phyloP scores from a whole-genome alignment of 2,113 vertebrate genomes.

The Cariama cristata region DNA sequence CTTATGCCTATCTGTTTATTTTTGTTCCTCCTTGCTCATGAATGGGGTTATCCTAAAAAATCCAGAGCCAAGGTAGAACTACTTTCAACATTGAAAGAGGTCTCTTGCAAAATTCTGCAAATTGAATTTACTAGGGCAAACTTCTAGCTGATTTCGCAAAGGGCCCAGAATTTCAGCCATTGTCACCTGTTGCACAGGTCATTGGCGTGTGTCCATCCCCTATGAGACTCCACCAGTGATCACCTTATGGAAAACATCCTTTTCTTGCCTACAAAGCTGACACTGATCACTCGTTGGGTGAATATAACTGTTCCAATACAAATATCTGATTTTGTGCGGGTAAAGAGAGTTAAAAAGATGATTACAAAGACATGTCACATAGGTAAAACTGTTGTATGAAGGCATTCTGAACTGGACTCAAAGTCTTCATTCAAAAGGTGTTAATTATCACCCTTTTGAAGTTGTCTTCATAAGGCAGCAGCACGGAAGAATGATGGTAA shows the following conservation, averaged over 20 bases:
- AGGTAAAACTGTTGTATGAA: neutral
- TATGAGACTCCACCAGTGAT: neutral
- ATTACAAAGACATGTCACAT: neutral
- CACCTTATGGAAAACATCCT: neutral
- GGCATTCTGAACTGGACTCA: neutral
- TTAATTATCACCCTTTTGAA: neutral
- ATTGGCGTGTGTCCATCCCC: no score
- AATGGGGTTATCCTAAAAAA: neutral
- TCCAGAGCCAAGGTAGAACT: neutral
- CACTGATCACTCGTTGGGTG: neutral
- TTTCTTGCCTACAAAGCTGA: neutral
- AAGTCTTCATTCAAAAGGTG: neutral
- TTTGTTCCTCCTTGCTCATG: neutral
- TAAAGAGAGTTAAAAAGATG: neutral
- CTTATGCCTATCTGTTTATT: neutral
- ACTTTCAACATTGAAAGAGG: neutral
- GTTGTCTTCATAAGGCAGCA: neutral
- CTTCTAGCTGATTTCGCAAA: neutral
- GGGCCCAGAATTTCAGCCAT: neutral
- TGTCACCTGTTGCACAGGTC: neutral
- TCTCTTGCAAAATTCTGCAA: neutral
- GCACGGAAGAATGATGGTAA: neutral
- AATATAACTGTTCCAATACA: neutral
- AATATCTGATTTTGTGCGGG: neutral
- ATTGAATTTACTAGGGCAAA: neutral